phyloP scores from a whole-genome alignment of 2,797 vertebrate genomes.

The Malacoctenus gilli region DNA sequence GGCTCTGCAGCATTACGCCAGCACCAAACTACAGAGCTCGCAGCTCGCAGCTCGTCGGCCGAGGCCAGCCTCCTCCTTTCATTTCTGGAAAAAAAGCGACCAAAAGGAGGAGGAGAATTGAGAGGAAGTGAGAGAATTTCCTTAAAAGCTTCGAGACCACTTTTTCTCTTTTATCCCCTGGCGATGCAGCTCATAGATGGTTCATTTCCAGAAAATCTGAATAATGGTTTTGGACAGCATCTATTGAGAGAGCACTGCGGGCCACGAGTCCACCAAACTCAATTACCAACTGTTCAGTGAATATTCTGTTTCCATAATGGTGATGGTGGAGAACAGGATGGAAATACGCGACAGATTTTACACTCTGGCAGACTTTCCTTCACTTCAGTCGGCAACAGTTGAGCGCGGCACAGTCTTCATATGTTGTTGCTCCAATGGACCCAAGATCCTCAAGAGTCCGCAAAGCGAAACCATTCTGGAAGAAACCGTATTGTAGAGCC shows the following conservation, averaged over 20 bases:
- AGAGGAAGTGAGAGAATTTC: conserved; percentile 22
- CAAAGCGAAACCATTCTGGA: no score
- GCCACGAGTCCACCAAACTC: conserved; percentile 55
- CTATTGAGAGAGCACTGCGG: conserved; percentile 52
- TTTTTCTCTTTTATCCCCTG: conserved; percentile 22
- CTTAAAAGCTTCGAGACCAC: conserved; percentile 56
- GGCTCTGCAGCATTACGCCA: conserved; percentile 40
- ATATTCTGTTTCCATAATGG: conserved; percentile 39
- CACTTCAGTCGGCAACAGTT: conserved; percentile 11
- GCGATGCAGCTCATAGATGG: conserved; percentile 51
- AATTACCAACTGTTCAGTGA: conserved; percentile 61
- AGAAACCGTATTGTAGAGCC: no score
- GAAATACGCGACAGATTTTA: conserved; percentile 37
- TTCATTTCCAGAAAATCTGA: conserved; percentile 64
- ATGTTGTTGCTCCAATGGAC: neutral
- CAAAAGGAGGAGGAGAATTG: conserved; percentile 18
- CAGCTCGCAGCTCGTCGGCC: conserved; percentile 29
- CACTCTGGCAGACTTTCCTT: conserved; percentile 18
- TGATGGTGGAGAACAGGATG: conserved; percentile 21
- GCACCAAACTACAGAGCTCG: conserved; percentile 39
- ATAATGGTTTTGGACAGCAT: conserved; percentile 63
- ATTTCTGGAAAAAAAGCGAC: conserved; percentile 30
- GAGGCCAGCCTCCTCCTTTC: conserved; percentile 10
- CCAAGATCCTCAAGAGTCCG: conserved; percentile 9
- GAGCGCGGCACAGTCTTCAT: conserved; percentile 5